These are phyloP conservation scores for Pachypeltis micranthus DNA, from an alignment of 1,140 invertebrate species.

Conservation along the genomic window DNA sequence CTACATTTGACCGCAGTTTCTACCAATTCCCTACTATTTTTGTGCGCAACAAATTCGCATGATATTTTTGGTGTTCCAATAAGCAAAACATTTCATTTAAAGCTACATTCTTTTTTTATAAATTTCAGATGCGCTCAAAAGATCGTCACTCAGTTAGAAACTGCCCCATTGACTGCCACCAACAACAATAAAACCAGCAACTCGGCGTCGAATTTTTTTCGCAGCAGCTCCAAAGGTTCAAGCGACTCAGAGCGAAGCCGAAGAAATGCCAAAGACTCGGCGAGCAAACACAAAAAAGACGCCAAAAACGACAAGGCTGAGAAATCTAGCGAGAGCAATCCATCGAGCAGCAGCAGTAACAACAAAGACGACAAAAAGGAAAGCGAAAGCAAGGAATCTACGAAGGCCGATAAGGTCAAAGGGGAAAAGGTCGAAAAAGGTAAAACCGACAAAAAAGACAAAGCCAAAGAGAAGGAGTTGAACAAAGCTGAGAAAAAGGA, in stretches of 20 bases:
- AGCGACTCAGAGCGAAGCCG: background rate
- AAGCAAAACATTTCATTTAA: too few species aligned
- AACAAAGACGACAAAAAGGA: background rate
- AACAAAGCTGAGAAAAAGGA: conserved; percentile 28
- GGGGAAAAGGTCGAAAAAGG: conserved; percentile 23
- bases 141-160: conserved; percentile 59
- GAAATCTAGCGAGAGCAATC: background rate
- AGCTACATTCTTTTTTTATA: background rate
- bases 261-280: background rate
- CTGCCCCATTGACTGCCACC: conserved; percentile 11
- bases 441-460: conserved; percentile 23
- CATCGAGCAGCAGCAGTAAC: background rate
- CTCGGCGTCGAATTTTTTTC: background rate
- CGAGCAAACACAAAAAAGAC: background rate
- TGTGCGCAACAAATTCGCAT: too few species aligned
- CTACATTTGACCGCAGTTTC: too few species aligned
- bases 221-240: background rate
- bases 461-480: conserved; percentile 24
- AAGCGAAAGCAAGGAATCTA: background rate
- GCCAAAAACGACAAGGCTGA: background rate
- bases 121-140: conserved; percentile 59
- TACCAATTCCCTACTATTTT: too few species aligned
- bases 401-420: conserved; percentile 12
- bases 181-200: conserved; percentile 17
- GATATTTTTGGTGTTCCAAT: too few species aligned